These are phyloP conservation scores for Oryzaephilus surinamensis DNA, from an alignment of 1,140 invertebrate genomes.

Conservation along the genomic window DNA sequence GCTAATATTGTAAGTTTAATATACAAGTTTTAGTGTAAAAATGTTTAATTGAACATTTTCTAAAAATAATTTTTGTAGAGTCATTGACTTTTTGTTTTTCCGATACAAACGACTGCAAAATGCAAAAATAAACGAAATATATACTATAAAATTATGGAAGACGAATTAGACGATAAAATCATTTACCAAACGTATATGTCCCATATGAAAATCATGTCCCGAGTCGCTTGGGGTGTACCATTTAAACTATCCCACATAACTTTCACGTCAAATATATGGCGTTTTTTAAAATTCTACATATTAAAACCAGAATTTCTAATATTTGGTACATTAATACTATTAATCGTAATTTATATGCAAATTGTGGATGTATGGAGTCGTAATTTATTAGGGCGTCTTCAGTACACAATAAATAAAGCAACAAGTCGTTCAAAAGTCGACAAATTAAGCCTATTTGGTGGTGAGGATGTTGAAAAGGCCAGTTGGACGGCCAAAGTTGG, in stretches of 20 bases:
- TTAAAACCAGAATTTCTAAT: constrained; percentile 64
- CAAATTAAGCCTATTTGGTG: constrained; percentile 43
- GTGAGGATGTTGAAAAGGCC: constrained; percentile 46
- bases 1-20: too few relatives aligned
- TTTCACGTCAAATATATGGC: constrained; percentile 53
- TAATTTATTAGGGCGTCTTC: constrained; percentile 58
- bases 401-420: constrained; percentile 50
- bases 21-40: too few relatives aligned
- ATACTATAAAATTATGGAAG: constrained; percentile 74
- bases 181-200: constrained; percentile 74
- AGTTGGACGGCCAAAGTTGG: constrained; percentile 68
- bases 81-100: too few relatives aligned
- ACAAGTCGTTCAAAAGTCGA: constrained; percentile 43
- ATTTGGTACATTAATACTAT: constrained; percentile 50
- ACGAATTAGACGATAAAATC: constrained; percentile 77
- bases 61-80: too few relatives aligned
- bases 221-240: constrained; percentile 61
- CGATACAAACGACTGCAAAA: too few relatives aligned
- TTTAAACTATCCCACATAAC: constrained; percentile 49
- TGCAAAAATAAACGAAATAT: too few relatives aligned
- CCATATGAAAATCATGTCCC: constrained; percentile 71
- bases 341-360: constrained; percentile 66
- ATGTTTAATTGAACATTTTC: too few relatives aligned
- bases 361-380: constrained; percentile 68
- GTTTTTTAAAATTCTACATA: constrained; percentile 58